These are phyloP conservation scores for Pleuronectes platessa DNA, from an alignment of 2,113 vertebrate genomes.

Conservation along the genomic window DNA sequence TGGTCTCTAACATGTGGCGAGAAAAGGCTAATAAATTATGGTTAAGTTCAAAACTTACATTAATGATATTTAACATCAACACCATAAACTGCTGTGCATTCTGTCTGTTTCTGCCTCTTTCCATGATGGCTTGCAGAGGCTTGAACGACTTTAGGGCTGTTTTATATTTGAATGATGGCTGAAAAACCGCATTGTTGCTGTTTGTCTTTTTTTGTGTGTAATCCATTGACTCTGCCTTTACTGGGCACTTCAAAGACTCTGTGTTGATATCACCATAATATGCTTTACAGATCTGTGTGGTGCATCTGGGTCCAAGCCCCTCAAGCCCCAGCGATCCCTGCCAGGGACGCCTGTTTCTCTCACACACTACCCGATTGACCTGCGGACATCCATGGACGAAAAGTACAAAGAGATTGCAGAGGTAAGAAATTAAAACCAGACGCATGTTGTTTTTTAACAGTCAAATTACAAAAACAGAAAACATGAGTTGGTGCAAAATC, in stretches of 20 bases:
- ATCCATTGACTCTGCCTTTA: background rate
- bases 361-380: constrained; percentile 88
- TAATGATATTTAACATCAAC: no score
- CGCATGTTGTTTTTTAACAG: background rate
- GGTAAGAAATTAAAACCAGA: constrained; percentile 76
- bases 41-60: no score
- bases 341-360: constrained; percentile 87
- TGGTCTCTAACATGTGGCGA: no score
- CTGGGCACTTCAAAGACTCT: background rate
- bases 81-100: no score
- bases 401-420: constrained; percentile 97
- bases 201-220: background rate
- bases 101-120: no score
- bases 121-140: no score
- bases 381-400: constrained; percentile 94
- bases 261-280: background rate
- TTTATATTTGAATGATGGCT: no score
- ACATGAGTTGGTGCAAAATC: no score
- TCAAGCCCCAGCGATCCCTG: constrained; percentile 89
- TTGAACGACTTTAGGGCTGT: no score
- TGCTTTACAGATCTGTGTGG: constrained; percentile 81
- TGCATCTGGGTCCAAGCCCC: constrained; percentile 80
- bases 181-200: background rate
- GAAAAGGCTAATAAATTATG: no score
- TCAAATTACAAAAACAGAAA: background rate